These are phyloP conservation scores for Pterostichus niger DNA, from an alignment of 2,888 invertebrate species.

Conservation along the genomic window DNA sequence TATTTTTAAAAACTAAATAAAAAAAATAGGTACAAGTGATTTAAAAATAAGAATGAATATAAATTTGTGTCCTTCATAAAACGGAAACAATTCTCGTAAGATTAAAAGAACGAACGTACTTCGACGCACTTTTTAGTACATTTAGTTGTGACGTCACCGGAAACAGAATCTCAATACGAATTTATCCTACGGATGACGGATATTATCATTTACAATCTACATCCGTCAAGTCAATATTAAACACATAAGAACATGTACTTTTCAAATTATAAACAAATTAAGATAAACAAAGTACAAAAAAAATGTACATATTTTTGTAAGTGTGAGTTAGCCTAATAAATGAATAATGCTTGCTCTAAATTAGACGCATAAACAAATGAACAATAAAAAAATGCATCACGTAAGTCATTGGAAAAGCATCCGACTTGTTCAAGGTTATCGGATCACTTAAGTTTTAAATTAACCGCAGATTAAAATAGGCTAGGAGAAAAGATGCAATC, in stretches of 20 bases:
- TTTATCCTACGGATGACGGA: constrained; percentile 35
- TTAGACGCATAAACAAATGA: not conserved
- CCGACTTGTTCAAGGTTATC: not conserved
- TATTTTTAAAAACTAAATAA: too few species aligned
- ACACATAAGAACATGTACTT: not conserved
- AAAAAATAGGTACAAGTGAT: too few species aligned
- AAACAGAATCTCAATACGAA: constrained; percentile 41
- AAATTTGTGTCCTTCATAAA: too few species aligned
- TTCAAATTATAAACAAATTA: not conserved
- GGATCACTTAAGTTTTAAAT: constrained; percentile 14
- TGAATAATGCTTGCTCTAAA: not conserved
- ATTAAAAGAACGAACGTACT: not conserved
- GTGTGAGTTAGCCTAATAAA: too few species aligned
- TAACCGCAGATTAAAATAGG: not conserved
- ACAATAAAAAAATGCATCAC: constrained; percentile 16
- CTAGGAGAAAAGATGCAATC: constrained; percentile 26
- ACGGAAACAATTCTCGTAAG: not conserved
- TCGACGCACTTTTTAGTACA: constrained; percentile 1
- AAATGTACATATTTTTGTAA: too few species aligned
- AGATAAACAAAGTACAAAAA: too few species aligned
- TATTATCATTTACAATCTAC: constrained; percentile 50
- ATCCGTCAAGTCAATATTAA: constrained; percentile 25
- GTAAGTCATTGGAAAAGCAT: not conserved
- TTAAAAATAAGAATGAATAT: too few species aligned
- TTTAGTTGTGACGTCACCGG: constrained; percentile 34